phyloP scores from a whole-genome alignment of 2,113 vertebrate genomes.

The Platysteira castanea region DNA sequence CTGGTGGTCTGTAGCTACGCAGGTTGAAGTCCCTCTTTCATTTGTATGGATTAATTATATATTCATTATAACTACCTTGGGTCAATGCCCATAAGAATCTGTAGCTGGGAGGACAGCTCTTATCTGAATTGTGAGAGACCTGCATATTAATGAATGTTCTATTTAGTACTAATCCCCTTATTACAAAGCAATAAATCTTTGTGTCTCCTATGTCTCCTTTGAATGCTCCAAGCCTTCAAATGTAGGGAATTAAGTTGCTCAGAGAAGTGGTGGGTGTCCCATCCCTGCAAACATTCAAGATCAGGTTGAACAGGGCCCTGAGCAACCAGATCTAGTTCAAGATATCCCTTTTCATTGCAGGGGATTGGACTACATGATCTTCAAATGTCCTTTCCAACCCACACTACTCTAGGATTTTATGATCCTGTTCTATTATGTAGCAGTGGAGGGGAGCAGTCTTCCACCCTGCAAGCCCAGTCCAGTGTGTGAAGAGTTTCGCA shows the following conservation, averaged over 20 bases:
- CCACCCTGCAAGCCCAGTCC: neutral
- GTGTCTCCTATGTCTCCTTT: neutral
- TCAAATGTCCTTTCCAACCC: neutral
- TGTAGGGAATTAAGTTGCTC: neutral
- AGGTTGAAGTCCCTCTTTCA: neutral
- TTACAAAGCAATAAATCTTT: neutral
- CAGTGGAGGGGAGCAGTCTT: neutral
- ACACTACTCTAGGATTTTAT: neutral
- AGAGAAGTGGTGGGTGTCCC: neutral
- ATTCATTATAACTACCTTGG: neutral
- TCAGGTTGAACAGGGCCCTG: neutral
- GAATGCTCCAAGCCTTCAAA: neutral
- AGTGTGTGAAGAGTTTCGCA: neutral
- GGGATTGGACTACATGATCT: fast-evolving
- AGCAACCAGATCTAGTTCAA: neutral
- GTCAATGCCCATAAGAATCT: neutral
- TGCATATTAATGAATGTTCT: neutral
- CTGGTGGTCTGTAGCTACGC: neutral
- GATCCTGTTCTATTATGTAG: neutral
- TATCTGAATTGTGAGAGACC: neutral
- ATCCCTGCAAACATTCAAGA: neutral
- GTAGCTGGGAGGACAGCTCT: neutral
- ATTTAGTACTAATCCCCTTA: neutral
- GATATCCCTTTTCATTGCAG: neutral
- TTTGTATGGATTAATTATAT: neutral